phyloP scores from a whole-genome alignment of 2,888 invertebrate genomes.

The Lycia hirtaria region DNA sequence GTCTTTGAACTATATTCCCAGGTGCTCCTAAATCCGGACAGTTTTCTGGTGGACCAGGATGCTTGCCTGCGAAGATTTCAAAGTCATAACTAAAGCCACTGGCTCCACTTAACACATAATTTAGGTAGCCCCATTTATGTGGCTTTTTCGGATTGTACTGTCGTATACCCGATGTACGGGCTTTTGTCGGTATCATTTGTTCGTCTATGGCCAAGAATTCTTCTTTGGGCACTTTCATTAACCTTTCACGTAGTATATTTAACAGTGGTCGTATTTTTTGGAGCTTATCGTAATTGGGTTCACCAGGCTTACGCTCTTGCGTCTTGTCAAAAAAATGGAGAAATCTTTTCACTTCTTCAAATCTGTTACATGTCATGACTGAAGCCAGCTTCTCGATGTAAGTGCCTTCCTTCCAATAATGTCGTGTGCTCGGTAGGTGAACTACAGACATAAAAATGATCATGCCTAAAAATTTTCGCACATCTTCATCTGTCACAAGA shows the following conservation, averaged over 20 bases:
- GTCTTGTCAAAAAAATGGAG: constrained; percentile 55
- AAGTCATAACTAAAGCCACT: constrained; percentile 40
- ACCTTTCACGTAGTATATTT: constrained; percentile 40
- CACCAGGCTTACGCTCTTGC: constrained; percentile 41
- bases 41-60: constrained; percentile 24
- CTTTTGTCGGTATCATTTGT: constrained; percentile 41
- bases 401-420: too few species aligned
- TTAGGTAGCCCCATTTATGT: constrained; percentile 45
- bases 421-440: constrained; percentile 26
- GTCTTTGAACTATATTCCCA: constrained; percentile 34
- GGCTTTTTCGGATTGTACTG: constrained; percentile 43
- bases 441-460: constrained; percentile 28
- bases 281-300: constrained; percentile 42
- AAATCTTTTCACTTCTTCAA: constrained; percentile 45
- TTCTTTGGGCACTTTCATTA: constrained; percentile 44
- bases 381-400: constrained; percentile 32
- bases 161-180: constrained; percentile 24
- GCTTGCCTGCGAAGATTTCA: constrained; percentile 38
- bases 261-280: constrained; percentile 47
- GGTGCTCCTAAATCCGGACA: constrained; percentile 28
- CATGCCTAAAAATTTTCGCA: constrained; percentile 29
- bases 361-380: constrained; percentile 42
- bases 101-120: constrained; percentile 40
- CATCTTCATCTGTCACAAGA: too few species aligned
- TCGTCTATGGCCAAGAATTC: constrained; percentile 52